Conservation (phyloP, 2,888 invertebrate genomes). For the Athripsodes cinereus region DNA sequence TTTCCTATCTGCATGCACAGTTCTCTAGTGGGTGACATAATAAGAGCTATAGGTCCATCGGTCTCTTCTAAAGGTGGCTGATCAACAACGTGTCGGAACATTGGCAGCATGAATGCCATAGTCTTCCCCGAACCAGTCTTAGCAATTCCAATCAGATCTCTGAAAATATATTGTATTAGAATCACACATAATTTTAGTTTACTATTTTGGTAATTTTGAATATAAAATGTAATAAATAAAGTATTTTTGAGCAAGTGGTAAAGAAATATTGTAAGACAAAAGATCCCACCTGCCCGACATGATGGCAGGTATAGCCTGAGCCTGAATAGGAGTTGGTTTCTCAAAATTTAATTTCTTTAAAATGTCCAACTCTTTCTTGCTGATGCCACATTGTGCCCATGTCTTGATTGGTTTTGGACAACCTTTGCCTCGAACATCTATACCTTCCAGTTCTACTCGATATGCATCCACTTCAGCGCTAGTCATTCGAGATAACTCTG, state of each 20-base stretch:
- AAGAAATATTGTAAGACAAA: background rate
- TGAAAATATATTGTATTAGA: conserved; percentile 28
- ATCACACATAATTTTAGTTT: no score
- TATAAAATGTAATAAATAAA: background rate
- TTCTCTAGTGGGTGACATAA: conserved; percentile 98
- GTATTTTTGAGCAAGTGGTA: background rate
- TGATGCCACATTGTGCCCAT: conserved; percentile 98
- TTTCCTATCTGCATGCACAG: conserved; percentile 97
- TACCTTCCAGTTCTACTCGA: conserved; percentile 86
- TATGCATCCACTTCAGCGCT: conserved; percentile 79
- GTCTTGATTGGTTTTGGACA: conserved; percentile 93
- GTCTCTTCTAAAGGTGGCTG: conserved; percentile 91
- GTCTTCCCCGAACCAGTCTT: conserved; percentile 99
- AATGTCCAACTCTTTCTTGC: conserved; percentile 89
- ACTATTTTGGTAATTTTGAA: no score
- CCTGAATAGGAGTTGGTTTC: conserved; percentile 98
- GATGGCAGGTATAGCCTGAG: conserved; percentile 94
- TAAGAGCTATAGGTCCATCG: conserved; percentile 94
- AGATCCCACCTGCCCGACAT: conserved; percentile 76
- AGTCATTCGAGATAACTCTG: conserved; percentile 90
- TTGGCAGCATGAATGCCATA: conserved; percentile 92
- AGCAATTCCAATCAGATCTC: conserved; percentile 95
- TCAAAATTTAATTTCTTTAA: conserved; percentile 87
- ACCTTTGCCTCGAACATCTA: conserved; percentile 92
- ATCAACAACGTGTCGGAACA: conserved; percentile 94